Percentiles rank a stretch among this genome's conserved stretches.
Evolutionary conservation across 2,113 vertebrate genomes (phyloP).

Genomic region (Ivindomyrus marchei): DNA sequence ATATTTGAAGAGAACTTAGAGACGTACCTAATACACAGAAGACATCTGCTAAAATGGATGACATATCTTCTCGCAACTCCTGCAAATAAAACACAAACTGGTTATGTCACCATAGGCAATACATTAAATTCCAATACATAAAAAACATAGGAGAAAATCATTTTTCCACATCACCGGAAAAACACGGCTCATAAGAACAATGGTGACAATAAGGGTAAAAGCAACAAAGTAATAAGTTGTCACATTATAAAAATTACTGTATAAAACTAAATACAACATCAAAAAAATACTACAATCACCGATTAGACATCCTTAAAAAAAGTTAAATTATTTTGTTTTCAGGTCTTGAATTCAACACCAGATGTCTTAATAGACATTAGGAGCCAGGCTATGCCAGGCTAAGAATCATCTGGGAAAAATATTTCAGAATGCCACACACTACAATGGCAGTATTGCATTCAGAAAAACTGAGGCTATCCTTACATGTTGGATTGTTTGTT

Average conservation of each 20-base stretch:
- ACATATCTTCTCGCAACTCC: conserved; percentile 91
- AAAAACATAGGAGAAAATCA: neutral
- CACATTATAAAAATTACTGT: neutral
- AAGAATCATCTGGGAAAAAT: neutral
- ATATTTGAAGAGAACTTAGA: neutral
- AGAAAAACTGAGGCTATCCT: neutral
- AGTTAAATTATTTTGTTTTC: neutral
- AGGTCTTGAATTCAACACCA: neutral
- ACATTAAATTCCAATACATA: neutral
- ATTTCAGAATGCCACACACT: neutral
- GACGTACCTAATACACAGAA: conserved; percentile 82
- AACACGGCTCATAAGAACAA: neutral
- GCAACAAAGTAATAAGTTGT: neutral
- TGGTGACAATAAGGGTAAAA: neutral
- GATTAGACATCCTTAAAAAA: neutral
- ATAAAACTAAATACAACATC: neutral
- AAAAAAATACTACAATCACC: neutral
- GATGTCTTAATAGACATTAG: neutral
- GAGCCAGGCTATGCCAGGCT: neutral
- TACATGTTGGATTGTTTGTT: neutral
- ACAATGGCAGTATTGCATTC: neutral
- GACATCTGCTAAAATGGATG: conserved; percentile 96
- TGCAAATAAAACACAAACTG: conserved; percentile 45
- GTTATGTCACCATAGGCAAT: no score
- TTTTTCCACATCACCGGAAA: neutral